A percentile compares a stretch with the other conserved stretches of the same genome.
phyloP scores from a whole-genome alignment of 1,140 invertebrate genomes.

The Drosophila pseudoobscura region DNA sequence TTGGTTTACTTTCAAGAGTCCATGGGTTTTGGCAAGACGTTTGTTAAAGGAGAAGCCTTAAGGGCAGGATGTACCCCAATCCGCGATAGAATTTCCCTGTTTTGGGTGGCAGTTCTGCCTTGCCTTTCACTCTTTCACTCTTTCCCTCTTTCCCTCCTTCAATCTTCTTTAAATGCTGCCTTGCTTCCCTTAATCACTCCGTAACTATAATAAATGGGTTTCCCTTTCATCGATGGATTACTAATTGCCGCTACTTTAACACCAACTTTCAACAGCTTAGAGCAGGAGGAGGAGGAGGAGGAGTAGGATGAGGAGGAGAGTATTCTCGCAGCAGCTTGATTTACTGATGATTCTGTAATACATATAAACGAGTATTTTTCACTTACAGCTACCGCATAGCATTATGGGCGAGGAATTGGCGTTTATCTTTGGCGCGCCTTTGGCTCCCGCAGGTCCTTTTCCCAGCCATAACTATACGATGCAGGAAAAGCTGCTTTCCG shows the following conservation, averaged over 20 bases:
- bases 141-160: too few relatives aligned
- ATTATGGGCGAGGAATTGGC: conserved; percentile 95
- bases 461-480: conserved; percentile 88
- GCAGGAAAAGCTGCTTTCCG: conserved; percentile 90
- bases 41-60: too few relatives aligned
- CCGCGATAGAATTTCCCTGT: too few relatives aligned
- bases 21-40: too few relatives aligned
- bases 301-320: conserved; percentile 12
- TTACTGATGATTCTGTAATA: conserved; percentile 17
- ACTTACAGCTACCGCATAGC: conserved; percentile 84
- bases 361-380: conserved; percentile 17
- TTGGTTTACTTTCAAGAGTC: too few relatives aligned
- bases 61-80: too few relatives aligned
- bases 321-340: conserved; percentile 23
- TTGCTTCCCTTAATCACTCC: neutral
- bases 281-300: too few relatives aligned
- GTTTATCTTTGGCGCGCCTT: conserved; percentile 95
- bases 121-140: too few relatives aligned
- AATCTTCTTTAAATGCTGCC: neutral
- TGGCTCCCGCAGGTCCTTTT: conserved; percentile 90
- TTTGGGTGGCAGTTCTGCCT: too few relatives aligned
- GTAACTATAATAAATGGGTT: too few relatives aligned
- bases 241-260: neutral
- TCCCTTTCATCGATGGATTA: too few relatives aligned
- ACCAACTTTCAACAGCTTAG: conserved; percentile 5